Evolutionary conservation across 2,888 invertebrate genomes (phyloP).

Genomic region (Cephus pulcher): DNA sequence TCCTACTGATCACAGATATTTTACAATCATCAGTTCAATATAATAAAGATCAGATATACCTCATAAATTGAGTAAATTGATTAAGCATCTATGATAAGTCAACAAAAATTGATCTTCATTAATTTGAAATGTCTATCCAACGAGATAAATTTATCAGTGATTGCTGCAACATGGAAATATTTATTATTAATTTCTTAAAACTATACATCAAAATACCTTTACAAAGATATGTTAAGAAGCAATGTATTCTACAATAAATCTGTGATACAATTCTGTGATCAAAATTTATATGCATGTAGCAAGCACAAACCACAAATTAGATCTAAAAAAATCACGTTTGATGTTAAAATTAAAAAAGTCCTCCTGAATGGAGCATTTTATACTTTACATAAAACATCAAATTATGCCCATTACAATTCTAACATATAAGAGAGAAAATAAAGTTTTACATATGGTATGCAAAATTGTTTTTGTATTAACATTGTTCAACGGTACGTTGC

Average conservation of each 20-base stretch:
- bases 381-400: too few relatives aligned
- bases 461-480: too few relatives aligned
- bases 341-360: too few relatives aligned
- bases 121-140: background rate
- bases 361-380: too few relatives aligned
- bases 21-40: background rate
- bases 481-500: background rate
- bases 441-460: too few relatives aligned
- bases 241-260: too few relatives aligned
- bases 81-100: background rate
- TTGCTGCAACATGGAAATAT: background rate
- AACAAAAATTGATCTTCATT: background rate
- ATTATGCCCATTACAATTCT: too few relatives aligned
- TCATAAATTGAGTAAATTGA: background rate
- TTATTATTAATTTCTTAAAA: background rate
- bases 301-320: too few relatives aligned
- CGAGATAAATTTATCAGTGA: background rate
- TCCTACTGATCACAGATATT: background rate
- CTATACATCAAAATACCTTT: background rate
- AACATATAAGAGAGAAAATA: too few relatives aligned
- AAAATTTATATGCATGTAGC: too few relatives aligned
- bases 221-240: background rate
- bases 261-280: too few relatives aligned
- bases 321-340: too few relatives aligned
- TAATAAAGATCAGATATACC: background rate